Conservation (phyloP, 2,113 vertebrate species). For the Nicator chloris region DNA sequence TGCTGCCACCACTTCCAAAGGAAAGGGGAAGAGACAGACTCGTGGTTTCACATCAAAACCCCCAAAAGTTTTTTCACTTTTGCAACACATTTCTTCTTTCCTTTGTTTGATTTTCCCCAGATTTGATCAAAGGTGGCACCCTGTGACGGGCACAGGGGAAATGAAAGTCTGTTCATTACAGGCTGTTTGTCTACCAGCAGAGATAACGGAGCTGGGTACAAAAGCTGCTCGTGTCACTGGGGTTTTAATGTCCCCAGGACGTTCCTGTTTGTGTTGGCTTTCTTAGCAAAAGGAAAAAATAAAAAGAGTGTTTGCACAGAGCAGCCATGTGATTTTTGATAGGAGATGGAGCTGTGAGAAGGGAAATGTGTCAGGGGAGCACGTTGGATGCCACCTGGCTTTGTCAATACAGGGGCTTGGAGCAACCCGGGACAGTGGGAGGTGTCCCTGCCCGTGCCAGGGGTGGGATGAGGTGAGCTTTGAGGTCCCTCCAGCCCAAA, state of each 20-base stretch:
- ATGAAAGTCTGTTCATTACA: not conserved
- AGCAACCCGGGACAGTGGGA: not conserved
- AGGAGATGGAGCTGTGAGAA: not conserved
- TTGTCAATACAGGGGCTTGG: not conserved
- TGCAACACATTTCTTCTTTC: not conserved
- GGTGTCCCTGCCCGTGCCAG: not conserved
- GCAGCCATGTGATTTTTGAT: not conserved
- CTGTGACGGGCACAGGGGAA: not conserved
- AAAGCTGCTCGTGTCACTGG: not conserved
- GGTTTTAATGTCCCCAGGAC: not conserved
- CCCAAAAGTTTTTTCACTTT: not conserved
- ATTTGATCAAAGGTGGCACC: not conserved
- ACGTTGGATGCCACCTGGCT: not conserved
- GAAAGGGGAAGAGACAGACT: not conserved
- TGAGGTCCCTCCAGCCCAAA: not conserved
- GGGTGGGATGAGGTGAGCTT: too few relatives aligned
- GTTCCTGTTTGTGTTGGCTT: not conserved
- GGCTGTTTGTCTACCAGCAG: not conserved
- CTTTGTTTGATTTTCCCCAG: not conserved
- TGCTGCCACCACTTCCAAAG: rapidly evolving
- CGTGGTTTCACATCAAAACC: not conserved
- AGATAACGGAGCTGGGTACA: not conserved
- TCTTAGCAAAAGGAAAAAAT: not conserved
- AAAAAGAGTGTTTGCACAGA: not conserved
- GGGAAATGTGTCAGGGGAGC: not conserved